Evolutionary conservation across 2,113 vertebrate genomes (phyloP).

Genomic region (Rutilus rutilus): DNA sequence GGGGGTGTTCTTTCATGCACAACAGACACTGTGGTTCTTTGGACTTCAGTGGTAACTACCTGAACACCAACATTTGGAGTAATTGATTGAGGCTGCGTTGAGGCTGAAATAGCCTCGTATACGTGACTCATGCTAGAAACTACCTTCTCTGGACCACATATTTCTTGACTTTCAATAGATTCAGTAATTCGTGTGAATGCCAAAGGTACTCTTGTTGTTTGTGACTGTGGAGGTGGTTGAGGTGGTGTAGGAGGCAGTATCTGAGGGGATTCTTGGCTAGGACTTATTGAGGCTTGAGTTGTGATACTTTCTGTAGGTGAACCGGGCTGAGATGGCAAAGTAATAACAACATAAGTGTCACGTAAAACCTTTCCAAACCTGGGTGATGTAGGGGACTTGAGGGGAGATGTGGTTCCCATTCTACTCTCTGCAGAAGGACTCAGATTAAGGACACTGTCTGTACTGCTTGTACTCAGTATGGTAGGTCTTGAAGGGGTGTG

Average conservation of each 20-base stretch:
- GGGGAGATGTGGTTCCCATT: conserved; percentile 78
- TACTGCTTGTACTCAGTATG: conserved; percentile 72
- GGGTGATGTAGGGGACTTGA: conserved; percentile 86
- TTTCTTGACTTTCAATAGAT: conserved; percentile 80
- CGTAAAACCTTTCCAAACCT: conserved; percentile 85
- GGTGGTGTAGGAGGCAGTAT: conserved; percentile 69
- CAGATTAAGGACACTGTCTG: conserved; percentile 87
- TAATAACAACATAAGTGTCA: conserved; percentile 98
- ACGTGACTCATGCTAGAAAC: conserved; percentile 80
- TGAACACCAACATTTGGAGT: conserved; percentile 78
- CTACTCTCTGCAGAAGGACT: conserved; percentile 85
- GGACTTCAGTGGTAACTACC: conserved; percentile 79
- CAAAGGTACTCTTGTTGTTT: conserved; percentile 76
- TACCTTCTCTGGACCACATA: conserved; percentile 78
- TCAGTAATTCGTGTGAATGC: conserved; percentile 80
- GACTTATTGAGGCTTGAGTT: conserved; percentile 83
- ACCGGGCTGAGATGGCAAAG: conserved; percentile 94
- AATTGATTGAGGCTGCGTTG: conserved; percentile 71
- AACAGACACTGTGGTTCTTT: conserved; percentile 81
- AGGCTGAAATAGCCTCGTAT: conserved; percentile 77
- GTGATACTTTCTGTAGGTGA: conserved; percentile 88
- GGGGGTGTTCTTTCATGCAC: conserved; percentile 76
- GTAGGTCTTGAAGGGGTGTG: conserved; percentile 79
- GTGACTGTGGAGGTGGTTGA: conserved; percentile 66
- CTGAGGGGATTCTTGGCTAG: conserved; percentile 75